Base-by-base conservation (phyloP, 2,888 invertebrate species). In the Drosophila helvetica region DNA sequence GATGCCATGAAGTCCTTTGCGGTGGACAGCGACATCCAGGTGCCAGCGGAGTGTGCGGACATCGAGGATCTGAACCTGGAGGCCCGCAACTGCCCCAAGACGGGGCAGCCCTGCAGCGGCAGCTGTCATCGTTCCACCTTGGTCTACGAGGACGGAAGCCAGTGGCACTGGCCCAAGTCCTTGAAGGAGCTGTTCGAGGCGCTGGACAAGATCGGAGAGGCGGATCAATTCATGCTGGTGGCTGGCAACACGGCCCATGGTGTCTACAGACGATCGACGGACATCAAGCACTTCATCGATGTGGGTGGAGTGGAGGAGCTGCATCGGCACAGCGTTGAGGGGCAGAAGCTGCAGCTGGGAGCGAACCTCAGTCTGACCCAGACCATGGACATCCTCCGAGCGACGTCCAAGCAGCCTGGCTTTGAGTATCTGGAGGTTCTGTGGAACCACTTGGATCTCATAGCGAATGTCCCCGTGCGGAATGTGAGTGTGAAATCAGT, bases 231-330 rank as follows among this genome's bases (percentile, higher is more conserved):
- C 74, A 93, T 94, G 90, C 88, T 96, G 7, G 93, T 96, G 0
- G 94, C 94, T 19, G 96, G 96, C 19, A 96, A 96, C 86, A 96
- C 96, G 2, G 96, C 95, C 3, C 94, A 94, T 91, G 97, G 96
- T 1, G 92, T 93, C 2, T 93, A 92, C 73, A 90, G 92, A 1
- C 84, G 91, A 5, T 65, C 79, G 0, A n/a, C 38, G 3, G 69
- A 78, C 10, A 81, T 90, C 46, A 92, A 93, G 70, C 90, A 94
- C 18, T 94, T 95, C 55, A 94, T 96, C 50, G 95, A 96, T 80
- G 91, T 96, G 0, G 93, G 93, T 52, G 91, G 92, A 3, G 92
- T 96, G 1, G 84, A 91, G 8, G 94, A 95, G 68, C 88, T 96
- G 9, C 93, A 93, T 54, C 91, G 79, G 0, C 89, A 93, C 77